Evolutionary conservation across 2,113 vertebrate genomes (phyloP).

Genomic region (Lathamus discolor): DNA sequence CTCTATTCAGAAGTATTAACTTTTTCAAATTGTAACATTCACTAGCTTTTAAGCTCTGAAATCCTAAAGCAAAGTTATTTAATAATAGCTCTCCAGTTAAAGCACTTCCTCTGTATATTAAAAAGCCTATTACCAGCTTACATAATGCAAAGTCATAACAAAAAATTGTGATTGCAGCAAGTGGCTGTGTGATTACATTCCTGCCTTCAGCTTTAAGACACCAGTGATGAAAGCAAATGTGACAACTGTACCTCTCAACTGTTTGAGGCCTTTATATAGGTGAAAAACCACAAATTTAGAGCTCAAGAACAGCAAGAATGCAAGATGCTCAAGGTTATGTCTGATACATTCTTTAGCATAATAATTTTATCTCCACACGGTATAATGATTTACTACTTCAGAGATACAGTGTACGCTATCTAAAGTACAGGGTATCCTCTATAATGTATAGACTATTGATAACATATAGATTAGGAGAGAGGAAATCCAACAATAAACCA

Average conservation of each 20-base stretch:
- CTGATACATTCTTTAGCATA: background rate
- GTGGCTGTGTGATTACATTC: background rate
- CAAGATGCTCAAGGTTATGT: background rate
- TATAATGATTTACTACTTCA: background rate
- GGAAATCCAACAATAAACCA: background rate
- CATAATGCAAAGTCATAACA: background rate
- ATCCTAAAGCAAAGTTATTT: background rate
- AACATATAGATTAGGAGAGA: background rate
- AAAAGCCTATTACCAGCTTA: background rate
- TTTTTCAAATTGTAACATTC: background rate
- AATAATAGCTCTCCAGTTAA: background rate
- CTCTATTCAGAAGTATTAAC: background rate
- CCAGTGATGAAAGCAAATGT: background rate
- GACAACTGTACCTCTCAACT: background rate
- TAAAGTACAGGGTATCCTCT: background rate
- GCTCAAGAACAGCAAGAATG: background rate
- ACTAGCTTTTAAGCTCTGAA: background rate
- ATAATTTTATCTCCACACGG: background rate
- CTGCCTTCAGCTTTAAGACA: background rate
- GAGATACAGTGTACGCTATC: background rate
- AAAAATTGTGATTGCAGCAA: background rate
- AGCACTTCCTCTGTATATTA: background rate
- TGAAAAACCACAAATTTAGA: background rate
- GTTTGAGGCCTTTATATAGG: background rate
- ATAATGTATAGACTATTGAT: fast-evolving